Evolutionary conservation across 2,113 vertebrate species (phyloP), one percentile per base, ranked within the genome.

Genomic region (Chiloscyllium plagiosum): DNA sequence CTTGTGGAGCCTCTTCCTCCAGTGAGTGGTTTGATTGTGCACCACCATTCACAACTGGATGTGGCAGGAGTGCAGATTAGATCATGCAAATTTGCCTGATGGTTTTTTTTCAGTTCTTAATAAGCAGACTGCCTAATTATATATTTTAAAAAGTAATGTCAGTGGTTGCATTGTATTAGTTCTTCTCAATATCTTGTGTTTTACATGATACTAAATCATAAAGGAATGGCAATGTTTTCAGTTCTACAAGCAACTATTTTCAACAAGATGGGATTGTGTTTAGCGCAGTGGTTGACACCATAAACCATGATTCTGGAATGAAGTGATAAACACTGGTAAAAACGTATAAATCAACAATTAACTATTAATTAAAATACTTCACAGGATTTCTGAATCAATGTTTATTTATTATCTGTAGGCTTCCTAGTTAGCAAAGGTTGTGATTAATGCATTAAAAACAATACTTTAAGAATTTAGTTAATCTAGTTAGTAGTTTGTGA

Each of bases 181-280:
- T 13, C 52, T 61, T 33, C 52, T 61, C 87, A 90, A 61, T n/a
- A 52, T 56, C 26, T 94, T 66, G 20, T 65, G 12, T 94, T 37
- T 42, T 94, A 33, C 92, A 42, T 22, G 69, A 6, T 68, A 26
- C 42, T 69, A 70, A 70, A 94, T 47, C 92, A 69, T 42, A 69
- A 94, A 47, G 0, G 65, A 26, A 33, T 33, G 61, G 3, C 52
- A 90, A 69, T 94, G 19, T 70, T 70, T 94, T 94, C 66, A 69
- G 7, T 26, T 94, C 66, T 47, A 37, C 90, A 69, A 17, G 68
- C 33, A 93, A 17, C 66, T 94, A 66, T 47, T 94, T 69, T 68
- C 65, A 94, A 94, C 69, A 22, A 94, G n/a, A 68, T 94, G 66
- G 65, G 47, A 68, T 69, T 94, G 33, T 94, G 65, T 37, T 68